phyloP scores from a whole-genome alignment of 2,797 vertebrate species.

The Sebastes aleutianus region DNA sequence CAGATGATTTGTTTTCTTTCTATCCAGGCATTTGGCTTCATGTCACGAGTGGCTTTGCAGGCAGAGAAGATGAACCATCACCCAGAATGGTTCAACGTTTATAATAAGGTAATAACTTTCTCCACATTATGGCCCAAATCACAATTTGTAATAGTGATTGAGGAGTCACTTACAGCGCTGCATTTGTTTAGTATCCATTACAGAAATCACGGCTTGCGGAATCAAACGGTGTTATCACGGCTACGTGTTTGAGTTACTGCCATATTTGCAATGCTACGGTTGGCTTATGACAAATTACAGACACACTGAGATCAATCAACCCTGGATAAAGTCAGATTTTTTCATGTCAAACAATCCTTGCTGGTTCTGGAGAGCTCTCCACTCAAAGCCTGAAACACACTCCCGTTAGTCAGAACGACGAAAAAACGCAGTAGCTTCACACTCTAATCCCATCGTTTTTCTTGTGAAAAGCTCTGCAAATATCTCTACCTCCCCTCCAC shows the following conservation, averaged over 20 bases:
- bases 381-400: slow-evolving; percentile 14
- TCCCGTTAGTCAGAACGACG: slow-evolving; percentile 9
- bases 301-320: slow-evolving; percentile 25
- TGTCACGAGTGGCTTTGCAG: slow-evolving; percentile 93
- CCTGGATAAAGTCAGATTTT: slow-evolving; percentile 33
- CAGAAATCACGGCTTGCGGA: slow-evolving; percentile 13
- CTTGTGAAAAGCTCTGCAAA: slow-evolving; percentile 63
- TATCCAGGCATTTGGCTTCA: slow-evolving; percentile 94
- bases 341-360: slow-evolving; percentile 40
- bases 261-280: slow-evolving; percentile 9
- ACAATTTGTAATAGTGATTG: neutral
- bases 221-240: slow-evolving; percentile 7
- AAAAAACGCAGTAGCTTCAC: slow-evolving; percentile 37
- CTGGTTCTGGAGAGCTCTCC: slow-evolving; percentile 14
- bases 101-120: slow-evolving; percentile 90
- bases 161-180: neutral
- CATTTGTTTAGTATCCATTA: slow-evolving; percentile 19
- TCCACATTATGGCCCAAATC: neutral
- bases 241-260: slow-evolving; percentile 1
- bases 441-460: slow-evolving; percentile 64
- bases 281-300: slow-evolving; percentile 41
- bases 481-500: slow-evolving; percentile 19
- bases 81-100: slow-evolving; percentile 97
- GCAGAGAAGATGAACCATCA: slow-evolving; percentile 99
- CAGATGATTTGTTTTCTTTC: slow-evolving; percentile 36